These are phyloP conservation scores for Sitodiplosis mosellana DNA, from an alignment of 1,140 invertebrate genomes.

Conservation along the genomic window DNA sequence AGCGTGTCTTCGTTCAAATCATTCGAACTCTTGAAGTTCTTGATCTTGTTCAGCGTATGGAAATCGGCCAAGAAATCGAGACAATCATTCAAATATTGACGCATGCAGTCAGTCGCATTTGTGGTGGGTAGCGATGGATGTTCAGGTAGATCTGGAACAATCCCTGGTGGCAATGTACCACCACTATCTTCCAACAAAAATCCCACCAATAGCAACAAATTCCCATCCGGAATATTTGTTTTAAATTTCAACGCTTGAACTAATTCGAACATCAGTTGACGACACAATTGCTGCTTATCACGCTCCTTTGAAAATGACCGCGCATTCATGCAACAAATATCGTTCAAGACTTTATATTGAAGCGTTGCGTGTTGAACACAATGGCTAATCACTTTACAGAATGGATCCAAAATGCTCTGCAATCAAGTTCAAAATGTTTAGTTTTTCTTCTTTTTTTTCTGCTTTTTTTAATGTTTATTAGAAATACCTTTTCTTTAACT, in stretches of 20 bases:
- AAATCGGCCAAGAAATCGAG: slow-evolving; percentile 93
- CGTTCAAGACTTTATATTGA: slow-evolving; percentile 65
- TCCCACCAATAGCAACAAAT: slow-evolving; percentile 80
- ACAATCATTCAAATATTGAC: slow-evolving; percentile 80
- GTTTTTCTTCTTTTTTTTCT: too few relatives aligned
- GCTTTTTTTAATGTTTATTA: too few relatives aligned
- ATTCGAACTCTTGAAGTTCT: slow-evolving; percentile 66
- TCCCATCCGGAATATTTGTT: slow-evolving; percentile 79
- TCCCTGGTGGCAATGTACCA: slow-evolving; percentile 41
- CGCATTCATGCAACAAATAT: slow-evolving; percentile 79
- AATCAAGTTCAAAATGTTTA: slow-evolving; percentile 11
- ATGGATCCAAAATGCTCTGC: slow-evolving; percentile 61
- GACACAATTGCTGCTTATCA: slow-evolving; percentile 79
- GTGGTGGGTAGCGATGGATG: slow-evolving; percentile 46
- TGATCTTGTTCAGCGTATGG: slow-evolving; percentile 90
- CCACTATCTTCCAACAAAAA: slow-evolving; percentile 52
- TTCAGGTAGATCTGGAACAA: slow-evolving; percentile 27
- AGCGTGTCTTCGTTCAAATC: slow-evolving; percentile 85
- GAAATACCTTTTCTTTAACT: too few relatives aligned
- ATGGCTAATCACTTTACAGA: slow-evolving; percentile 84
- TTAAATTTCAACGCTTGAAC: slow-evolving; percentile 93
- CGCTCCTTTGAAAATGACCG: slow-evolving; percentile 75
- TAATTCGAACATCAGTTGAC: slow-evolving; percentile 82
- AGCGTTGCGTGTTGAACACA: slow-evolving; percentile 76
- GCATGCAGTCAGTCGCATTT: slow-evolving; percentile 80